Percentiles rank a stretch among this genome's conserved stretches.
Conservation (phyloP, 2,797 vertebrate species). For the Chrosomus eos region DNA sequence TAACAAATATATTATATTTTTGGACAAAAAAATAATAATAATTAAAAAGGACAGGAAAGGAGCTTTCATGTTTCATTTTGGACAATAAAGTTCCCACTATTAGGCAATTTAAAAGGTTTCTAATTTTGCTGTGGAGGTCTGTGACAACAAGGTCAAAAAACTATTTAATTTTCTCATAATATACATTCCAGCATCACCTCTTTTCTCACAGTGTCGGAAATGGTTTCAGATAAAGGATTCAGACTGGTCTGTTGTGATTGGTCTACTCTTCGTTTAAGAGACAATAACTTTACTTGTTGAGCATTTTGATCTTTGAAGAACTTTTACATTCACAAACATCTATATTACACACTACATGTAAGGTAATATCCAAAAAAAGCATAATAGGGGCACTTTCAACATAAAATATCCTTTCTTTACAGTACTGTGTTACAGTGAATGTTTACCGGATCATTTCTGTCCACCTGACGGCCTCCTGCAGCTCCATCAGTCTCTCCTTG, state of each 20-base stretch:
- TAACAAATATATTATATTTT: not conserved
- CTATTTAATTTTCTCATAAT: no score
- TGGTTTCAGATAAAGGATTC: no score
- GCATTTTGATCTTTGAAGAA: not conserved
- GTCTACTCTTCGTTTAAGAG: not conserved
- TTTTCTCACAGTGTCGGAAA: no score
- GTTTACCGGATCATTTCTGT: conserved; percentile 96
- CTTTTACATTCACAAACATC: not conserved
- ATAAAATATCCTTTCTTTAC: not conserved
- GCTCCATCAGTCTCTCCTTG: conserved; percentile 97
- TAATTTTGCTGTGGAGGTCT: no score
- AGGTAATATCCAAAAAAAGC: not conserved
- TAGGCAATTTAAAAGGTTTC: no score
- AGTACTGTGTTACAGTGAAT: not conserved
- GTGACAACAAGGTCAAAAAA: no score
- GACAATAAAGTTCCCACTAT: no score
- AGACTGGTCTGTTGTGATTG: no score
- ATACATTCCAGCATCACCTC: no score
- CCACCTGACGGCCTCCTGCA: conserved; percentile 97
- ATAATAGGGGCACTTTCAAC: not conserved
- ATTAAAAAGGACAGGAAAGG: no score
- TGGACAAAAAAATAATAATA: no score
- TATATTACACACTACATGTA: not conserved
- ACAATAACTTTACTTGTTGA: not conserved
- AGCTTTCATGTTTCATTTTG: no score